Percentiles rank a stretch among this genome's conserved stretches.
phyloP scores from a whole-genome alignment of 2,113 vertebrate species.

The Microcebus murinus region DNA sequence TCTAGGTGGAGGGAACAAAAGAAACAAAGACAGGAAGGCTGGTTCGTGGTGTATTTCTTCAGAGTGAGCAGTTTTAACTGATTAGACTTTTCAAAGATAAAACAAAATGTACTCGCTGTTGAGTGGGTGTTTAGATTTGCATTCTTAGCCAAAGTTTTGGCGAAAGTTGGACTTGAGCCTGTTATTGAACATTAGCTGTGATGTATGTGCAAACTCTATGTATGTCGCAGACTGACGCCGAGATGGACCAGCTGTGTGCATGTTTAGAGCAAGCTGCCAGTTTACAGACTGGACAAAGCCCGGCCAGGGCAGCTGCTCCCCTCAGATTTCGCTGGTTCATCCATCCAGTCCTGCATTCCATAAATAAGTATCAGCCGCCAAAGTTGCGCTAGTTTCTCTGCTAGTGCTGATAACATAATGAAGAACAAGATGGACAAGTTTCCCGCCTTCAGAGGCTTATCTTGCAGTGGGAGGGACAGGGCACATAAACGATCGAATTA shows the following conservation, averaged over 20 bases:
- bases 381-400: not conserved
- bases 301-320: not conserved
- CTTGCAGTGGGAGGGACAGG: not conserved
- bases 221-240: not conserved
- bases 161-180: not conserved
- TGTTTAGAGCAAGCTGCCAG: not conserved
- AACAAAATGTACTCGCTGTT: not conserved
- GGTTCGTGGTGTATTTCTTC: not conserved
- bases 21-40: not conserved
- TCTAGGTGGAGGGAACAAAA: not conserved
- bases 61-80: not conserved
- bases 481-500: no score
- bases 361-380: not conserved
- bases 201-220: not conserved
- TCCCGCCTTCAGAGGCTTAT: not conserved
- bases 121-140: not conserved
- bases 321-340: no score
- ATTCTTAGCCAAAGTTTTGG: not conserved
- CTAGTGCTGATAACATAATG: not conserved
- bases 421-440: not conserved
- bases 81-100: not conserved
- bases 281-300: not conserved
- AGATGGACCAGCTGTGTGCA: not conserved
- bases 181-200: not conserved
- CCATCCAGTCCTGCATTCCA: not conserved